Evolutionary conservation across 2,797 vertebrate species (phyloP), one percentile per base, ranked within the genome.

Genomic region (Melanotaenia pygmaea): DNA sequence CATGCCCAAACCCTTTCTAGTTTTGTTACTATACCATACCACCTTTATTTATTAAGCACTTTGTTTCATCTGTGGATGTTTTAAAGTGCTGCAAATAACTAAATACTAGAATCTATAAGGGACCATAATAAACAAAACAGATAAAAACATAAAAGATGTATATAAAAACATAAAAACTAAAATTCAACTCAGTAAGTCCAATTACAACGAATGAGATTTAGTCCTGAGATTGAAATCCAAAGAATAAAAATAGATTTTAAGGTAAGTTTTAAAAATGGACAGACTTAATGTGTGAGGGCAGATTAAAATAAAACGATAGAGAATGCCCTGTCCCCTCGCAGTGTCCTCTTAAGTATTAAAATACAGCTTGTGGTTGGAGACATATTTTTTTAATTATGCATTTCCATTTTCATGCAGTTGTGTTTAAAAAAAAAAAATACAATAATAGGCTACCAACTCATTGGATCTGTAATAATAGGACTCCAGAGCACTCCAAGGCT

Each of bases 391-490:
- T 1, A 7, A 7, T 30, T 30, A 7, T 30, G 53, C 13, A 26
- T 16, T 30, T 20, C 45, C 20, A n/a, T 47, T 47, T 47, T 47
- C 45, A n/a, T 47, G 18, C 45, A 47, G 20, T 7, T 2, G 45
- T 20, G 1, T 47, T 47, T 30, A 30, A 28, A 28, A 28, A 30
- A 30, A n/a, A n/a, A 11, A 45, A 20, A 18, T 20, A 8, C 18
- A 47, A 20, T 18, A n/a, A 47, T 26, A 38, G 24, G n/a, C 1
- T 28, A 3, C 9, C 22, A 40, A 13, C 26, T n/a, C 28, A 12
- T 54, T n/a, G 40, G 64, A 43, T 9, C 37, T 20, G 18, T 18
- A 50, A 47, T 40, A 67, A 64, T 66, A n/a, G 5, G 38, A 35
- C 30, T 59, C 14, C 22, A 62, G 16, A 59, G 37, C 24, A 62